A percentile compares a stretch with the other conserved stretches of the same genome.
Evolutionary conservation across 2,888 invertebrate genomes (phyloP).

Genomic region (Anarsia innoxiella): DNA sequence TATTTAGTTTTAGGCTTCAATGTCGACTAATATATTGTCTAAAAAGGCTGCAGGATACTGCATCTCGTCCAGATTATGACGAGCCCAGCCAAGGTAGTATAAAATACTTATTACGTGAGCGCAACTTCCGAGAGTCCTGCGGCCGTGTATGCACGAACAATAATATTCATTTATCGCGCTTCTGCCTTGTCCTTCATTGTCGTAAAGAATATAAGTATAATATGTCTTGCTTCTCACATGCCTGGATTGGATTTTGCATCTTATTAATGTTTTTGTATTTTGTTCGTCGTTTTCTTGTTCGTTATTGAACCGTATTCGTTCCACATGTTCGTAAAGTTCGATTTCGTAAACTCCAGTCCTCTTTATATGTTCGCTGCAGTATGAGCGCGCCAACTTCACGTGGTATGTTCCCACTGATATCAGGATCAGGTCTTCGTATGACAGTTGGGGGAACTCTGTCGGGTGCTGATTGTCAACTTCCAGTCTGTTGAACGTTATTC

Average conservation of each 20-base stretch:
- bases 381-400: constrained; percentile 6
- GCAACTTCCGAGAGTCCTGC: constrained; percentile 12
- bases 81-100: constrained; percentile 12
- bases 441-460: background rate
- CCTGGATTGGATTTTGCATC: constrained; percentile 1
- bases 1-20: constrained; percentile 6
- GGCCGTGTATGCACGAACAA: constrained; percentile 8
- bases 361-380: constrained; percentile 9
- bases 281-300: no score
- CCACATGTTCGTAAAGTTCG: no score
- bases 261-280: no score
- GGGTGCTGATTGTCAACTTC: constrained; percentile 7
- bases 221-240: constrained; percentile 7
- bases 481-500: constrained; percentile 14
- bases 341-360: constrained; percentile 4
- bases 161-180: constrained; percentile 3
- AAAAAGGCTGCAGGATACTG: constrained; percentile 6
- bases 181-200: background rate
- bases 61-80: constrained; percentile 11
- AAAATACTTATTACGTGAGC: constrained; percentile 12
- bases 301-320: no score
- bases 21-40: constrained; percentile 12
- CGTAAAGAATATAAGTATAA: constrained; percentile 3
- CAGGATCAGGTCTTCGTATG: background rate
- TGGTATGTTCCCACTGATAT: constrained; percentile 6